Evolutionary conservation across 1,140 invertebrate genomes (phyloP).

Genomic region (Drosophila pseudoobscura): DNA sequence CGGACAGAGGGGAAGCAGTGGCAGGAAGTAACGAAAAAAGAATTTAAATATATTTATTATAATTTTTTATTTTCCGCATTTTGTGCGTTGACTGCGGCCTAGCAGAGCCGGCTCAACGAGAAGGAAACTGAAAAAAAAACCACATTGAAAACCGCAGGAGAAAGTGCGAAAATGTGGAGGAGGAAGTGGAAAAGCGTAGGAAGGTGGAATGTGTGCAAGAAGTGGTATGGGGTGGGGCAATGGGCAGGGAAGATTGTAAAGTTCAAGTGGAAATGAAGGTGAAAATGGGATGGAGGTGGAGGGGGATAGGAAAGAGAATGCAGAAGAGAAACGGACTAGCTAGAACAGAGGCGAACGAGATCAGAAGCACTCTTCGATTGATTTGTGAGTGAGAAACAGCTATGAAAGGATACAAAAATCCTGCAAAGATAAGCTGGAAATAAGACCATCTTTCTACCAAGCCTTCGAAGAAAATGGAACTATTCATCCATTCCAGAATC

Average conservation of each 20-base stretch:
- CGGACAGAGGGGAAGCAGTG: neutral
- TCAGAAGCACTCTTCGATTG: no score
- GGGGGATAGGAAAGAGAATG: no score
- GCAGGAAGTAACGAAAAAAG: conserved; percentile 38
- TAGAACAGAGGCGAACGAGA: neutral
- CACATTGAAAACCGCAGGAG: conserved; percentile 46
- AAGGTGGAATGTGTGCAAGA: neutral
- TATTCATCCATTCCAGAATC: no score
- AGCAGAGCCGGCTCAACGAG: conserved; percentile 14
- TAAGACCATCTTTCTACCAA: no score
- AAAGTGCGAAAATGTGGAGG: conserved; percentile 40
- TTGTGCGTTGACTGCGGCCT: conserved; percentile 41
- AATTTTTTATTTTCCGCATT: conserved; percentile 50
- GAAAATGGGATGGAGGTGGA: neutral
- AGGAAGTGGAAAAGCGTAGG: conserved; percentile 11
- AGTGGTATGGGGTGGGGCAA: no score
- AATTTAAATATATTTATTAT: conserved; percentile 49
- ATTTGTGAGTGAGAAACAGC: neutral
- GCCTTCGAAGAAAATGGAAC: no score
- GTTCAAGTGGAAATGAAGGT: conserved; percentile 5
- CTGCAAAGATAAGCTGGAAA: no score
- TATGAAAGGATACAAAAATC: no score
- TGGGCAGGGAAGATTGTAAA: conserved; percentile 2
- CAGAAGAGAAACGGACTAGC: no score
- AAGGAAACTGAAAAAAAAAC: conserved; percentile 14